Evolutionary conservation across 1,140 invertebrate species (phyloP), one percentile per base, ranked within the genome.

Genomic region (Heliconius hermathena): DNA sequence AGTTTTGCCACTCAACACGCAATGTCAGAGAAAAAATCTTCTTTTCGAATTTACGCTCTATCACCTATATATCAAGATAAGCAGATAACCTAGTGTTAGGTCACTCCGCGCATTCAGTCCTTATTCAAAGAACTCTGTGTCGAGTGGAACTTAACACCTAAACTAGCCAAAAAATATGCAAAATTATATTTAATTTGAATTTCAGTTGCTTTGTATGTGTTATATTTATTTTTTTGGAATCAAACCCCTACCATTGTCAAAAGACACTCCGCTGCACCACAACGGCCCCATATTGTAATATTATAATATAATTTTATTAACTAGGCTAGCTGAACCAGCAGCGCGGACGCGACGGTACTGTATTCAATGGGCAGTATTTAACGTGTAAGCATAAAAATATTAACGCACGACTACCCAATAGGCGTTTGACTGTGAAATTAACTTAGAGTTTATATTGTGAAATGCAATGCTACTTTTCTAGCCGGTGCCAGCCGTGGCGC

Each of bases 381-480:
- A 72, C 33, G 71, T 72, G 71, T 71, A 11, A 38, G 71, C 38
- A 72, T 72, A 41, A 72, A 72, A 72, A 72, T 72, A 36, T 49
- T 52, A 46, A 20, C 71, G 8, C 71, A 72, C 26, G 20, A 29
- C 26, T 66, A 5, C 8, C 26, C 60, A 18, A 29, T 26, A 66
- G 9, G 60, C 60, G n/a, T 22, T 66, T 66, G 60, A 66, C 60
- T 66, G 60, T 66, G 60, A 66, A 66, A 66, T 66, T 66, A 66
- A 66, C 60, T 66, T 66, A 66, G 60, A 66, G 4, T 29, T 66
- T 26, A 29, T 66, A 66, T 66, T 29, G n/a, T 66, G 13, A 13
- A 60, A 66, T 66, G 9, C 49, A 8, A 52, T 20, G 18, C 3
- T 46, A 16, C 41, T 46, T 46, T 16, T 46, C 41, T 16, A 46